Base-by-base conservation (phyloP, 2,888 invertebrate genomes). In the Macaria notata region DNA sequence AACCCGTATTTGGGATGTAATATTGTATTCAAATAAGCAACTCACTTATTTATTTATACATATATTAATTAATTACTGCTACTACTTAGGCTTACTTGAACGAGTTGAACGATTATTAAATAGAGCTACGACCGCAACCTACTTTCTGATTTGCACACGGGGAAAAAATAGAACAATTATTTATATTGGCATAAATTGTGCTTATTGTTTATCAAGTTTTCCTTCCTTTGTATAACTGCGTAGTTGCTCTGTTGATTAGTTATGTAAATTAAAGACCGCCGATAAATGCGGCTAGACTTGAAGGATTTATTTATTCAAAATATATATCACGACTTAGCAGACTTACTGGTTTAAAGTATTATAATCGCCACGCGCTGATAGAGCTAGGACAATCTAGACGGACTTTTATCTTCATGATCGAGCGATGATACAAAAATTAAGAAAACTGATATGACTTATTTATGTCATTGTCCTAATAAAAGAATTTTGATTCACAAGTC, bases 241-340 rank as follows among this genome's bases (percentile, higher is more conserved):
- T 67, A 78, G 71, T 73, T 63, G 57, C 58, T 55, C 64, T 59
- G 61, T 33, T 67, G 71, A 75, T 77, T 73, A 73, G 63, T 57
- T 70, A 72, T 72, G 68, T 72, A 75, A 75, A 78, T 78, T 75
- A 77, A 72, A 70, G 63, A 68, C 66, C 65, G 64, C 54, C 61
- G 71, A 76, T 73, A 72, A 67, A 68, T 69, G 69, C 64, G 58
- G 61, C 61, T 58, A 67, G 61, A 59, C 68, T 62, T 70, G 66
- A 70, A 61, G 61, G 66, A 64, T 69, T 52, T 45, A 48, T 48
- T 54, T n/a, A 49, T 38, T 38, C 8, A 7, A 38, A 38, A 9
- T 36, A 46, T 36, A 36, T 38, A 48, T 47, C 47, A 31, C 31
- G 53, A 30, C 39, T 41, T 68, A 54, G 58, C 19, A 19, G 19